Evolutionary conservation across 1,140 invertebrate genomes (phyloP), one percentile per base, ranked within the genome.

Genomic region (Papilio machaon): DNA sequence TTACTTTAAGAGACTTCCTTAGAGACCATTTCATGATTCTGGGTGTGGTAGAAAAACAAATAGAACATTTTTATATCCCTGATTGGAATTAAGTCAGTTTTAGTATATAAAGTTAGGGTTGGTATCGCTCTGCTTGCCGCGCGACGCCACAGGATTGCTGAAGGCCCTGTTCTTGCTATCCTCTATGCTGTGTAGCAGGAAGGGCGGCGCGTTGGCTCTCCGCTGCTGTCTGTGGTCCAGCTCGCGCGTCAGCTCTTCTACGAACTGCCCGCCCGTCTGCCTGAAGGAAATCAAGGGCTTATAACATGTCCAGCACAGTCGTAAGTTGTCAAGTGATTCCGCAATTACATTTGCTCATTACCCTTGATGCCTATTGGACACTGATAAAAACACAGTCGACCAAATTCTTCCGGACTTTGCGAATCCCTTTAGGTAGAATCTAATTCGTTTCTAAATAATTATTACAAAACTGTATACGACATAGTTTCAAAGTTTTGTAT

Each of bases 91-190:
- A 8, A 78, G 46, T 73, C 15, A 43, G 11, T 73, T 43, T 83
- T 84, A 91, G 74, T 93, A 94, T n/a, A 93, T 94, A 79, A 94
- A 94, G 81, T 94, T 94, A 30, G 92, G 91, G 76, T 94, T 94
- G 7, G 91, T 91, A 7, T 92, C 90, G 78, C 89, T 92, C 80
- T 91, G 90, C 23, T 91, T 79, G 8, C 87, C 88, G 9, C 83
- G 78, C 11, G 87, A 87, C 0, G 87, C 84, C 0, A 82, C 77
- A 0, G 87, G 88, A 79, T 90, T 92, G 54, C 67, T 60, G n/a
- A 86, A 81, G 13, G 67, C 81, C 43, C 86, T 84, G 79, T 80
- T 91, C 77, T 91, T 94, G 82, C 84, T 92, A 6, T 91, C 90
- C 64, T 93, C 86, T 75, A 92, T 91, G 81, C 90, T 89, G 23